phyloP scores from a whole-genome alignment of 2,888 invertebrate genomes.

The Ectemnius lituratus region DNA sequence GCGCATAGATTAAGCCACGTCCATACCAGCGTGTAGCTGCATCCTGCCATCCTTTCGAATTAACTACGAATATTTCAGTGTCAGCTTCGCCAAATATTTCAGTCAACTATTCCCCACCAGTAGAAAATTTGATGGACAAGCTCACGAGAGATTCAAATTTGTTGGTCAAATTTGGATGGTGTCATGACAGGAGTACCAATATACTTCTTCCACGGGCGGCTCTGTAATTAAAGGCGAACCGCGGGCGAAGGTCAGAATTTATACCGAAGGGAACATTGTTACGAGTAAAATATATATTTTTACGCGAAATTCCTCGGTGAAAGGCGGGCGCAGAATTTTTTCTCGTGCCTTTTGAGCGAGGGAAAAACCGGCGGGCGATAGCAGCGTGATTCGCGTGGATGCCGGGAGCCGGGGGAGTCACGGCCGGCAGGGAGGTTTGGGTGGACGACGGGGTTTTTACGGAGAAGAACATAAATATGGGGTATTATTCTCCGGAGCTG shows the following conservation, averaged over 20 bases:
- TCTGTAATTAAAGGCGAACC: neutral
- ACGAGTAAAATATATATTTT: constrained; percentile 25
- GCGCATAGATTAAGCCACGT: constrained; percentile 63
- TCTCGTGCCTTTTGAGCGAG: constrained; percentile 5
- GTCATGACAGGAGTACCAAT: neutral
- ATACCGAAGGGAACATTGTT: constrained; percentile 8
- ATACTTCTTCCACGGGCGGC: neutral
- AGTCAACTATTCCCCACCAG: neutral
- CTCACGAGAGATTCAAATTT: too few relatives aligned
- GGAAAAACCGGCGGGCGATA: constrained; percentile 38
- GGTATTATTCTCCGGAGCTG: constrained; percentile 75
- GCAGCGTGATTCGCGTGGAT: constrained; percentile 42
- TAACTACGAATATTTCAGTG: constrained; percentile 47
- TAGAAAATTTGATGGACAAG: neutral
- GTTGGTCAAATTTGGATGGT: neutral
- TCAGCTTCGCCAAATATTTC: neutral
- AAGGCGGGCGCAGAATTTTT: constrained; percentile 24
- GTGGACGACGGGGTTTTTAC: constrained; percentile 61
- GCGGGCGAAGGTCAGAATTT: neutral
- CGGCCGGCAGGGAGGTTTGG: constrained; percentile 43
- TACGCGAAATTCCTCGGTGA: constrained; percentile 11
- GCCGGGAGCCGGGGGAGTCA: constrained; percentile 37
- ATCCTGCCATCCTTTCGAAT: constrained; percentile 52
- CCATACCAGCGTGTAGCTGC: constrained; percentile 60
- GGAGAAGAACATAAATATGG: constrained; percentile 75